Evolutionary conservation across 2,797 vertebrate species (phyloP).

Genomic region (Onychomys arenicola): DNA sequence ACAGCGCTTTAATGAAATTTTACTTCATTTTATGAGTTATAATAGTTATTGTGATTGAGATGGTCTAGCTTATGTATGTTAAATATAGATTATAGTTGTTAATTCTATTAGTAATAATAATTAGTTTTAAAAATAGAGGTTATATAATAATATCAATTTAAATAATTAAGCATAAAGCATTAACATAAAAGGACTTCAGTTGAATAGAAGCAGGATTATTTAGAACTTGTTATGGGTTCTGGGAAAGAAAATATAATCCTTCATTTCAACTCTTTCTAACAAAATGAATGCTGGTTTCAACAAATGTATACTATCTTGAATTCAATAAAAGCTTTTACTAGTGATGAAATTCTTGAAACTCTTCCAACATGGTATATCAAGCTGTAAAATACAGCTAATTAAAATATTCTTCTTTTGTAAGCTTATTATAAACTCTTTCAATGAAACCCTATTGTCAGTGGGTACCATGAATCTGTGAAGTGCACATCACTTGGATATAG

Average conservation of each 20-base stretch:
- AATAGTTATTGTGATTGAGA: background rate
- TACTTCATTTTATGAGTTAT: background rate
- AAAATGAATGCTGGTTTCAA: background rate
- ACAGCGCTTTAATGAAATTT: background rate
- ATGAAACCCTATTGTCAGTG: background rate
- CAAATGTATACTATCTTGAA: background rate
- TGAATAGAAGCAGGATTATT: background rate
- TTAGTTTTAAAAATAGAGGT: background rate
- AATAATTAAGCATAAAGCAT: background rate
- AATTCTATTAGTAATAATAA: slow-evolving; percentile 10
- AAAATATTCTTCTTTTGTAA: background rate
- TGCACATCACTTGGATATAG: fast-evolving
- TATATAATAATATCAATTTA: slow-evolving; percentile 4
- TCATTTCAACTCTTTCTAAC: background rate
- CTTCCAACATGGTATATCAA: background rate
- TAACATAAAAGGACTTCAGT: background rate
- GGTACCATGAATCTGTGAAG: background rate
- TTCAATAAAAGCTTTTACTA: background rate
- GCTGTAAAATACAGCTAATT: background rate
- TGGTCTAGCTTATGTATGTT: background rate
- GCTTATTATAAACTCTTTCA: background rate
- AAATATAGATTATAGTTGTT: background rate
- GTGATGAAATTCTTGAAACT: background rate
- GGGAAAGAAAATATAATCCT: background rate
- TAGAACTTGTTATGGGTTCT: background rate